These are phyloP conservation scores for Unio delphinus DNA, from an alignment of 2,888 invertebrate genomes.

Conservation along the genomic window DNA sequence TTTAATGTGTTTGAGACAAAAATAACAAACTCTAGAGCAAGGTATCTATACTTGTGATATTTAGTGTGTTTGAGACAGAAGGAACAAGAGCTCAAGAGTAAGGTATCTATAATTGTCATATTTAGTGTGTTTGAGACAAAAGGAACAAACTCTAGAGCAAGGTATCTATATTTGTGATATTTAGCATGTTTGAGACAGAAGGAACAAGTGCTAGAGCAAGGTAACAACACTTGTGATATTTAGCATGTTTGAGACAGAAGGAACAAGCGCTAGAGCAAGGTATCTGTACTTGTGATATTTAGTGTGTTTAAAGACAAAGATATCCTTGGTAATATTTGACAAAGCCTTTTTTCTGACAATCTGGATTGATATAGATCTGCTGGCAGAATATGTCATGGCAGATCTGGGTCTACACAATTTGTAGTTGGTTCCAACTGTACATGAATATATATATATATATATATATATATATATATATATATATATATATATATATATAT, in stretches of 20 bases:
- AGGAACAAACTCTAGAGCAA: too few species aligned
- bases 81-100: slow-evolving; percentile 34
- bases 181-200: slow-evolving; percentile 25
- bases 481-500: too few species aligned
- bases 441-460: too few species aligned
- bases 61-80: slow-evolving; percentile 25
- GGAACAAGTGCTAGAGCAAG: slow-evolving; percentile 39
- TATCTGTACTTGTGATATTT: slow-evolving; percentile 7
- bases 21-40: slow-evolving; percentile 39
- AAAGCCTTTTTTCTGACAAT: too few species aligned
- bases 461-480: too few species aligned
- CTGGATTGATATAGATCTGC: too few species aligned
- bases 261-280: slow-evolving; percentile 44
- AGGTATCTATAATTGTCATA: slow-evolving; percentile 18
- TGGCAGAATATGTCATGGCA: too few species aligned
- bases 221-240: slow-evolving; percentile 13
- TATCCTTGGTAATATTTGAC: too few species aligned
- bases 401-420: too few species aligned
- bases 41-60: slow-evolving; percentile 21
- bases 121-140: too few species aligned
- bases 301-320: not conserved
- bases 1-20: slow-evolving; percentile 30
- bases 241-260: slow-evolving; percentile 33
- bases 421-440: too few species aligned
- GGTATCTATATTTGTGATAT: too few species aligned